Base-by-base conservation (phyloP, 2,113 vertebrate species). In the Eubucco bourcierii region DNA sequence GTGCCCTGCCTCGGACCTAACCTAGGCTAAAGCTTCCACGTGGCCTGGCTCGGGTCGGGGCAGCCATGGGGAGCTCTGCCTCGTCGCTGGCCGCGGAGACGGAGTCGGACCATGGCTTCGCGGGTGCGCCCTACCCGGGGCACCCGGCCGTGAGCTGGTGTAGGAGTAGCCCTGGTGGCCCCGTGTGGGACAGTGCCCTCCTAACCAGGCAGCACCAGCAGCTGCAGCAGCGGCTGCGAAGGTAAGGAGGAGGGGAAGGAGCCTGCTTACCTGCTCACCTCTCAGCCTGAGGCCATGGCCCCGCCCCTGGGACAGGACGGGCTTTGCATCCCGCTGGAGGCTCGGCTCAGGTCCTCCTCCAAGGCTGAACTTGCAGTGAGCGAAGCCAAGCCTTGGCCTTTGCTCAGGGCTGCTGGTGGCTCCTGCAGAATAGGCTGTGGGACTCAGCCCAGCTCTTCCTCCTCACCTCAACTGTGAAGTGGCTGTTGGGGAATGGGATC, bases 11-110 rank as follows among this genome's bases (percentile, higher is more conserved):
- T 71, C 66, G 93, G 97, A 97, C 95, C 97, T 98, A 97, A 97
- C 97, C 97, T 95, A 96, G 97, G 97, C 94, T 89, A 65, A 95
- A 83, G 86, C 84, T 94, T 52, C 50, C 96, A 10, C 81, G 66
- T 90, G 73, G 96, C 95, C 95, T 53, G 70, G 97, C 68, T 19
- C 10, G 17, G 87, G 95, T 12, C 12, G 86, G 95, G 96, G 96
- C 88, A 97, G 79, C 96, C 97, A 99, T 99, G 99, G 99, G 99
- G 97, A 99, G 99, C 97, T 99, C 99, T 41, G 99, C 99, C 92
- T 99, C 99, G 47, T 99, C 99, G 80, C 98, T 99, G 96, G 98
- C 98, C 27, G 96, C 98, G 25, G 99, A 99, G 97, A 98, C 99
- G 0, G 98, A 99, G 97, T 99, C 99, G 80, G 99, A 99, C 97